Conservation (phyloP, 2,888 invertebrate species). For the Synanthedon formicaeformis region DNA sequence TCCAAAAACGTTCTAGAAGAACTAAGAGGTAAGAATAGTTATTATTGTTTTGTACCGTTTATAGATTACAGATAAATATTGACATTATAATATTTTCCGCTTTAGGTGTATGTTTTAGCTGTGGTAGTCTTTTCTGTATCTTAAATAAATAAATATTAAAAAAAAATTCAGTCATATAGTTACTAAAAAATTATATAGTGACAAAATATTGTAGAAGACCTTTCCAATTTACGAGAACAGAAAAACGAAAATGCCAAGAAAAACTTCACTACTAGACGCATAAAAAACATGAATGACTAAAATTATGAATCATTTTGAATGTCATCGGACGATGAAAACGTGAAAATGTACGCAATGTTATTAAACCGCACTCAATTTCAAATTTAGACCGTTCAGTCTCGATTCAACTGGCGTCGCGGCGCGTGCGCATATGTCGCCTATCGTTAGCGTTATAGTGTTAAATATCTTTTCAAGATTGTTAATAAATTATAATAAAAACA, state of each 20-base stretch:
- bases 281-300: slow-evolving; percentile 27
- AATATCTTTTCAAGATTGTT: background rate
- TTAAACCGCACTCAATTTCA: slow-evolving; percentile 63
- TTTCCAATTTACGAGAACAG: background rate
- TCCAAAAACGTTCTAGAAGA: no score
- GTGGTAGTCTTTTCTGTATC: no score
- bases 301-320: slow-evolving; percentile 32
- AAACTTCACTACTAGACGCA: slow-evolving; percentile 6
- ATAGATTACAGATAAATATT: no score
- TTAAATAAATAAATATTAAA: no score
- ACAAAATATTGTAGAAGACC: no score
- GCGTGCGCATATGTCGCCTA: slow-evolving; percentile 40
- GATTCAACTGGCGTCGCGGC: slow-evolving; percentile 31
- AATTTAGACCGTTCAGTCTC: slow-evolving; percentile 63
- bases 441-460: slow-evolving; percentile 7
- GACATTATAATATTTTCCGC: no score
- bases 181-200: no score
- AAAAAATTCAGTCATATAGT: no score
- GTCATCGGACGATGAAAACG: slow-evolving; percentile 43
- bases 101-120: no score
- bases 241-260: background rate
- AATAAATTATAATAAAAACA: background rate
- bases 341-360: slow-evolving; percentile 62
- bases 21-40: no score
- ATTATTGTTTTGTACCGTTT: no score